Evolutionary conservation across 1,140 invertebrate species (phyloP).

Genomic region (Thaumetopoea pityocampa): DNA sequence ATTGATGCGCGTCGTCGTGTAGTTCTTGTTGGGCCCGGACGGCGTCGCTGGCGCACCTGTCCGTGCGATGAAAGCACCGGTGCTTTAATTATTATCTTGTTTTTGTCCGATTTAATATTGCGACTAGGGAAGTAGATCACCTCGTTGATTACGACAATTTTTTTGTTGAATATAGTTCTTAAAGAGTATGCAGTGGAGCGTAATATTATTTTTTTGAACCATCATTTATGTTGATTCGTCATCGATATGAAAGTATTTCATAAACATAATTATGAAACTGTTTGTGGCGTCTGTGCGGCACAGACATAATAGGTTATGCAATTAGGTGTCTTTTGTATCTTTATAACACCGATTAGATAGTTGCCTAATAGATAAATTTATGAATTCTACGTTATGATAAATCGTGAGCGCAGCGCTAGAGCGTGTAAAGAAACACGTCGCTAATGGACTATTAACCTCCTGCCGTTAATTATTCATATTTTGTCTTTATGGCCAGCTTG

Average conservation of each 20-base stretch:
- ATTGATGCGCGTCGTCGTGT: conserved; percentile 31
- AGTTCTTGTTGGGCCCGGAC: conserved; percentile 43
- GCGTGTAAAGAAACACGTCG: conserved; percentile 31
- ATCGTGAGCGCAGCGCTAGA: neutral
- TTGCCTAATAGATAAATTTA: conserved; percentile 1
- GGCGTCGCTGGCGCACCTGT: conserved; percentile 35
- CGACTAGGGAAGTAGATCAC: conserved; percentile 66
- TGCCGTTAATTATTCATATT: conserved; percentile 56
- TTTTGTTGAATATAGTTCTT: conserved; percentile 66
- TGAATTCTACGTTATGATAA: no score
- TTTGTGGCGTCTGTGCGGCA: neutral
- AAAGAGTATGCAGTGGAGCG: conserved; percentile 47
- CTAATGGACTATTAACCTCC: conserved; percentile 52
- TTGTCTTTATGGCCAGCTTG: conserved; percentile 47
- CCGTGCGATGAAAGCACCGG: conserved; percentile 51
- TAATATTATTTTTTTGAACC: conserved; percentile 44
- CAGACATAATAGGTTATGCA: conserved; percentile 5
- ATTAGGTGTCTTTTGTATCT: neutral
- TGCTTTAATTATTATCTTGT: conserved; percentile 68
- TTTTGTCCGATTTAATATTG: conserved; percentile 63
- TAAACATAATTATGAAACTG: conserved; percentile 17
- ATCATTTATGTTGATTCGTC: conserved; percentile 39
- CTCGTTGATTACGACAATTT: conserved; percentile 67
- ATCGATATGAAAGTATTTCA: conserved; percentile 27
- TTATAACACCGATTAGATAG: neutral